phyloP scores from a whole-genome alignment of 2,797 vertebrate genomes.

The Pseudopleuronectes americanus region DNA sequence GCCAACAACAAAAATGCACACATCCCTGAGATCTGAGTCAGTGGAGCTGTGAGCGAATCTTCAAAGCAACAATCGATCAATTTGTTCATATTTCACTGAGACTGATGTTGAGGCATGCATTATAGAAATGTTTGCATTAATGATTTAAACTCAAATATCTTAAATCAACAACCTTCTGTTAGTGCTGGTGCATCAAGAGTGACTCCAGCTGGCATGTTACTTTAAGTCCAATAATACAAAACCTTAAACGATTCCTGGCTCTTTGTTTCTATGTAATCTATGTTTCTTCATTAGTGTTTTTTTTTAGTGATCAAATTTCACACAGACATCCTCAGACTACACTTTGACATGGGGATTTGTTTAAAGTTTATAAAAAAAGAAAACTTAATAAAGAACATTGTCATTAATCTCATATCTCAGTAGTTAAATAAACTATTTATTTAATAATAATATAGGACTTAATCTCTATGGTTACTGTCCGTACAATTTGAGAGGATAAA shows the following conservation, averaged over 20 bases:
- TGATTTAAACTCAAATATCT: constrained; percentile 8
- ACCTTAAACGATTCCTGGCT: neutral
- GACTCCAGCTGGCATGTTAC: neutral
- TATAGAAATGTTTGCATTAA: constrained; percentile 8
- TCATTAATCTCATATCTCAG: constrained; percentile 36
- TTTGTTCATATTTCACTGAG: neutral
- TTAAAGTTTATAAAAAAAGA: constrained; percentile 38
- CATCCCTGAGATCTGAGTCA: constrained; percentile 21
- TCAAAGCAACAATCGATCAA: constrained; percentile 4
- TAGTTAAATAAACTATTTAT: constrained; percentile 44
- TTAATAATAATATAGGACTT: constrained; percentile 52
- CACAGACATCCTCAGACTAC: constrained; percentile 8
- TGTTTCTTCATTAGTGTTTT: neutral
- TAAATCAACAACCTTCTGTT: constrained; percentile 6
- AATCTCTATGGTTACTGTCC: constrained; percentile 59
- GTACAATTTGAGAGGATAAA: constrained; percentile 43
- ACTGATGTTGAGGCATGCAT: constrained; percentile 12
- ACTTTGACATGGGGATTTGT: constrained; percentile 35
- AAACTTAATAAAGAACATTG: constrained; percentile 34
- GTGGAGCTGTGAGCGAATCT: constrained; percentile 10
- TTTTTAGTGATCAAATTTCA: neutral
- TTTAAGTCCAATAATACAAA: neutral
- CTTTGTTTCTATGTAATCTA: neutral
- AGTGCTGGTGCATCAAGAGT: constrained; percentile 20
- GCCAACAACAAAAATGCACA: constrained; percentile 41